Conservation (phyloP, 2,888 invertebrate species). For the Caenorhabditis japonica region DNA sequence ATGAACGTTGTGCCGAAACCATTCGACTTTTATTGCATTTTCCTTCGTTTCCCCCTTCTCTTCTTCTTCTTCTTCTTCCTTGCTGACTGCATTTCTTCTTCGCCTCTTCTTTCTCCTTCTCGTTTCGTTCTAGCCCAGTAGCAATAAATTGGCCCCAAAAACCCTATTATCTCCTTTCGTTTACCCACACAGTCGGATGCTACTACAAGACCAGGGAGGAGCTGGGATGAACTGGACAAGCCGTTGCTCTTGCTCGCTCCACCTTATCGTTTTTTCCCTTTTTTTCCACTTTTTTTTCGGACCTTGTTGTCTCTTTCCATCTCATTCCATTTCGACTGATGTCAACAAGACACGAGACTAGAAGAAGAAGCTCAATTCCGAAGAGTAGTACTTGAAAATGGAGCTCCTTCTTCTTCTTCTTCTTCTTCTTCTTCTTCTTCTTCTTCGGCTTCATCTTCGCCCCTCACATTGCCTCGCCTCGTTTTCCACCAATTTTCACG, state of each 20-base stretch:
- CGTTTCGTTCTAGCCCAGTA: slow-evolving; percentile 21
- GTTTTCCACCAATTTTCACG: slow-evolving; percentile 37
- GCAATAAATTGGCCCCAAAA: slow-evolving; percentile 40
- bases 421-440: slow-evolving; percentile 6
- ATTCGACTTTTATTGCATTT: slow-evolving; percentile 41
- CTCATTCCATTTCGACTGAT: slow-evolving; percentile 33
- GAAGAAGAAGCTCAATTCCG: slow-evolving; percentile 26
- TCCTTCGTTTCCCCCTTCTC: slow-evolving; percentile 5
- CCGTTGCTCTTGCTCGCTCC: not conserved
- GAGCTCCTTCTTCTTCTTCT: slow-evolving; percentile 34
- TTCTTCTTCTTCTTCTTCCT: slow-evolving; percentile 3
- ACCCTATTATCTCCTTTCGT: slow-evolving; percentile 35
- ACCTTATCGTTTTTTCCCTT: slow-evolving; percentile 3
- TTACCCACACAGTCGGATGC: slow-evolving; percentile 45
- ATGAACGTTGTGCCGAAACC: slow-evolving; percentile 24
- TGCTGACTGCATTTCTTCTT: too few relatives aligned
- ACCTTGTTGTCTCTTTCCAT: slow-evolving; percentile 8
- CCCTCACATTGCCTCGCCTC: too few relatives aligned
- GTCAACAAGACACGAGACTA: slow-evolving; percentile 3
- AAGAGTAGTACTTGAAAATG: slow-evolving; percentile 53
- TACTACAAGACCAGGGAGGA: too few relatives aligned
- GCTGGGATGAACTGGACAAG: too few relatives aligned
- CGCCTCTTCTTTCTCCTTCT: slow-evolving; percentile 9
- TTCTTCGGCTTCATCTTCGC: too few relatives aligned
- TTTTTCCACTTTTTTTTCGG: slow-evolving; percentile 3